Evolutionary conservation across 1,140 invertebrate genomes (phyloP).

Genomic region (Nebria ingens): DNA sequence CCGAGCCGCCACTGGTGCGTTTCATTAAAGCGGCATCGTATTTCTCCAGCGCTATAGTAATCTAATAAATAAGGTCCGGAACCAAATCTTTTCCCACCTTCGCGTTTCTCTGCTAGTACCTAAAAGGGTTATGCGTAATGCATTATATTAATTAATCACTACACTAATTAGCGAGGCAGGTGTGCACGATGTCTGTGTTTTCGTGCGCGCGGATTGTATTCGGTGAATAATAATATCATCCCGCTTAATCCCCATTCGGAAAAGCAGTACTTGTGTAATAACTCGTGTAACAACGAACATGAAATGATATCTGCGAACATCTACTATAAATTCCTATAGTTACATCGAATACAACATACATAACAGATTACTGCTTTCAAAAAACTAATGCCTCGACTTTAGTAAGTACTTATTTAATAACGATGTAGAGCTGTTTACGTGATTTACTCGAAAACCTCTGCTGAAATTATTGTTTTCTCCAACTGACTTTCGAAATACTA

Average conservation of each 20-base stretch:
- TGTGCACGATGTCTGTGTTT: constrained; percentile 1
- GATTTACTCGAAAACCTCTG: no score
- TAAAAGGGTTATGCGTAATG: not conserved
- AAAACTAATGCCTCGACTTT: not conserved
- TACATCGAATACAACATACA: not conserved
- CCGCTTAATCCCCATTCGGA: not conserved
- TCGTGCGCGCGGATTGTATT: not conserved
- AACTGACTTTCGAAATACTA: no score
- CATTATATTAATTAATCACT: constrained; percentile 7
- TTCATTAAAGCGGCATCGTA: constrained; percentile 4
- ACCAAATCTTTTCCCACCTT: constrained; percentile 6
- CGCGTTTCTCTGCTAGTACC: no score
- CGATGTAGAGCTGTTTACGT: no score
- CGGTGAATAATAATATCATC: not conserved
- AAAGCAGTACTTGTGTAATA: not conserved
- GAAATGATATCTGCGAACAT: not conserved
- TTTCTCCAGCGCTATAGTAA: not conserved
- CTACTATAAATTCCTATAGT: not conserved
- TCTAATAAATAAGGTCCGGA: constrained; percentile 1
- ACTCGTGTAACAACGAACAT: not conserved
- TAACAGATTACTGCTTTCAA: not conserved
- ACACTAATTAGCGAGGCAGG: not conserved
- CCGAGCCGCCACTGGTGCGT: no score
- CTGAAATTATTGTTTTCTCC: no score
- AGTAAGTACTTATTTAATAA: not conserved